Base-by-base conservation (phyloP, 2,888 invertebrate species). In the Parnassius apollo region DNA sequence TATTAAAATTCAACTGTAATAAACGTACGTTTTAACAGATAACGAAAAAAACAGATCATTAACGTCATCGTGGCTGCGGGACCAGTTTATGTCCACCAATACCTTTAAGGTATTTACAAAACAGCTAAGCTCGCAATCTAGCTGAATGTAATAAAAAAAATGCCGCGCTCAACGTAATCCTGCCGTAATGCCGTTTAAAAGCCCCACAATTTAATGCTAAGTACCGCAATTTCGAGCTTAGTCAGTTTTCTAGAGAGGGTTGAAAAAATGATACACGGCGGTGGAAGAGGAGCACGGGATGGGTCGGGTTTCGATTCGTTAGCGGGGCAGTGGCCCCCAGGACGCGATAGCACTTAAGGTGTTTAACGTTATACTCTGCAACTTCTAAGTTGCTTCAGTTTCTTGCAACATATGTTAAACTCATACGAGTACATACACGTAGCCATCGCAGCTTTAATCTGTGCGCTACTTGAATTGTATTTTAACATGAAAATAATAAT, bases 81-180 rank as follows among this genome's bases (percentile, higher is more conserved):
- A 73, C 71, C 81, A 85, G 81, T 88, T 89, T 90, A 87, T 78
- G 78, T 75, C 77, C 77, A 75, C 85, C 87, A 83, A 90, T 91
- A 91, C 88, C 85, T 89, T 85, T 81, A 85, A 87, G 88, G 85
- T 88, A 86, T 89, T 90, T 88, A 87, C 86, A 85, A 87, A 88
- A 83, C 81, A 83, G 81, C 82, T 84, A 82, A 88, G 80, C 82
- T 71, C 75, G 75, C 81, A 85, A 87, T 85, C 81, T 82, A 81
- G 82, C 73, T 75, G 75, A 74, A 67, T 72, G 71, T 75, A 80
- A 83, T 80, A 82, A 82, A 82, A 87, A 83, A 87, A 88, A 78
- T 74, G 73, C 75, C 75, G 72, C 75, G 71, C 75, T 78, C 75
- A 71, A 72, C 75, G 78, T 90, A 89, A 91, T 89, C 88, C 85